phyloP scores from a whole-genome alignment of 2,797 vertebrate genomes.

The Siniperca undulata region DNA sequence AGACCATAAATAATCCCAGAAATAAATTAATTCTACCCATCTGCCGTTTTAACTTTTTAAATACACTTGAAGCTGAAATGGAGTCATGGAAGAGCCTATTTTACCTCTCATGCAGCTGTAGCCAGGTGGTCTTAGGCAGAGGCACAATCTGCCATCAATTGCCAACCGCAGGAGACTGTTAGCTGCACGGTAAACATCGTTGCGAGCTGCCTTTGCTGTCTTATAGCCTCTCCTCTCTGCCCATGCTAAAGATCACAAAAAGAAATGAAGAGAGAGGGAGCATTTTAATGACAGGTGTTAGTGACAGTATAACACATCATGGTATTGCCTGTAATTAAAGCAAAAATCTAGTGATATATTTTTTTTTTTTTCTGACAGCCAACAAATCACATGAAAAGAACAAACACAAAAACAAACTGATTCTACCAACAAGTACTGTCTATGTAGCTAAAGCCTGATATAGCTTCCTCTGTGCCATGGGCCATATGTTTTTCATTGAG shows the following conservation, averaged over 20 bases:
- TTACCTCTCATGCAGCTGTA: constrained; percentile 90
- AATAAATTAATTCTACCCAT: constrained; percentile 18
- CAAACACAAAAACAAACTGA: neutral
- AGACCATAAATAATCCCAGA: constrained; percentile 30
- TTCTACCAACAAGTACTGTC: neutral
- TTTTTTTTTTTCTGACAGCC: too few relatives aligned
- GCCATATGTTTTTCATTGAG: neutral
- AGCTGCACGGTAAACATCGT: constrained; percentile 92
- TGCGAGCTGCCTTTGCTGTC: constrained; percentile 92
- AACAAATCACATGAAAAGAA: too few relatives aligned
- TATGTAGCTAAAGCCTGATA: neutral
- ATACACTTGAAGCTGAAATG: constrained; percentile 12
- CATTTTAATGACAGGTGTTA: neutral
- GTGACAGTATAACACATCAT: constrained; percentile 3
- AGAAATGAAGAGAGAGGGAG: neutral
- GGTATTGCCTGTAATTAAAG: neutral
- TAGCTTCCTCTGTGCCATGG: neutral
- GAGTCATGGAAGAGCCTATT: constrained; percentile 10
- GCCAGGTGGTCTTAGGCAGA: constrained; percentile 89
- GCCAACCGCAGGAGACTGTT: constrained; percentile 93
- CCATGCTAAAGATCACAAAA: constrained; percentile 86
- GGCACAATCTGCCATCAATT: constrained; percentile 91
- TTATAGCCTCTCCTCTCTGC: constrained; percentile 94
- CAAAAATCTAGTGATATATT: neutral
- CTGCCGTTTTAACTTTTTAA: constrained; percentile 14